These are phyloP conservation scores for Tauraco erythrolophus DNA, from an alignment of 2,113 vertebrate genomes.

Conservation along the genomic window DNA sequence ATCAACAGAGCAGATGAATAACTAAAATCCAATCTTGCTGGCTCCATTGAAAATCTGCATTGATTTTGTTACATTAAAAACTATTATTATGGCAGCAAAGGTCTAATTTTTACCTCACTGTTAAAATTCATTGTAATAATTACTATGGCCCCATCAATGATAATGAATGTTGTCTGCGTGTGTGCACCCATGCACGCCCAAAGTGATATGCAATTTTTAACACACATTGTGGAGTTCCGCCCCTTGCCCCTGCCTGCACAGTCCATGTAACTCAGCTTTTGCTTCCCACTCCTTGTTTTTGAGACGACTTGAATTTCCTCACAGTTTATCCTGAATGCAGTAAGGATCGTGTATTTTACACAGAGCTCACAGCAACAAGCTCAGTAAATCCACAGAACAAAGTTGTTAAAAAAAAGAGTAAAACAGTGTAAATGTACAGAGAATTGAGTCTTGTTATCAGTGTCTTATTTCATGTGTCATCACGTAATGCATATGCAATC, in stretches of 20 bases:
- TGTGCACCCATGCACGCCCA: not conserved
- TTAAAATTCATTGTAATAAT: conserved; percentile 67
- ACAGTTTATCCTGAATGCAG: not conserved
- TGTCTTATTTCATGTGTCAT: conserved; percentile 7
- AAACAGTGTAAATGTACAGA: not conserved
- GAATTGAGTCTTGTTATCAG: not conserved
- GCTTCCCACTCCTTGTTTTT: not conserved
- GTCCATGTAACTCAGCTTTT: not conserved
- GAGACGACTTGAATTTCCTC: not conserved
- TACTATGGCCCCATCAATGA: conserved; percentile 40
- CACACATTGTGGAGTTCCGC: not conserved
- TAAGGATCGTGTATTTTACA: not conserved
- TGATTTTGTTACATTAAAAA: conserved; percentile 51
- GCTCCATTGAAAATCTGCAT: conserved; percentile 25
- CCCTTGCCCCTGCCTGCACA: not conserved
- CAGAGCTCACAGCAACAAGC: not conserved
- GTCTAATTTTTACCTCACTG: conserved; percentile 26
- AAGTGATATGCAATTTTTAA: conserved; percentile 16
- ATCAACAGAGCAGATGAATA: conserved; percentile 36
- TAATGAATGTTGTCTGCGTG: not conserved
- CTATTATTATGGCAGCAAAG: conserved; percentile 8
- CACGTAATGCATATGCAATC: not conserved
- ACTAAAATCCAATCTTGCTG: conserved; percentile 17
- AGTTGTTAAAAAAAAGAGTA: not conserved
- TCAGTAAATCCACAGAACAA: not conserved